Base-by-base conservation (phyloP, 2,113 vertebrate species). In the Noctilio leporinus region DNA sequence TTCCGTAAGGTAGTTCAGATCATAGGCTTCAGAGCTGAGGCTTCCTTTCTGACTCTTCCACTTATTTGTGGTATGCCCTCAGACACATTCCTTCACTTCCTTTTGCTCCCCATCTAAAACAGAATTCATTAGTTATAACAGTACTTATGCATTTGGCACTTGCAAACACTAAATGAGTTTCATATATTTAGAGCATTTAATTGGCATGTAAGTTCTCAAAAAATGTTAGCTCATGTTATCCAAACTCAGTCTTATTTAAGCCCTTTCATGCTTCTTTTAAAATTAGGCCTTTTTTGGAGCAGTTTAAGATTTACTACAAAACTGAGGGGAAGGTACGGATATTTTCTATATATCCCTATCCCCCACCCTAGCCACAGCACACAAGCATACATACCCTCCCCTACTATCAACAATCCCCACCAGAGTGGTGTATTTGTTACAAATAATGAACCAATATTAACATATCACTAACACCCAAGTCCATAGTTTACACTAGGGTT, bases 281-380 rank as follows among this genome's bases (percentile, higher is more conserved):
- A 59, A 45, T 8, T 17, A 89, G 30, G 55, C 8, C 30, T 73
- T 84, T 77, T 40, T 51, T 26, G 33, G 26, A 85, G 30, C 6
- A 86, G 28, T 82, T 82, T 89, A 81, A 93, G 16, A 89, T 51
- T 73, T n/a, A 93, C 24, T 84, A 72, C 11, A 95, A 93, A 92
- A 53, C 0, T 53, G n/a, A 89, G 15, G 16, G 67, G 33, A 57
- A 96, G 24, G 9, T 77, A 80, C 15, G 89, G 26, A 85, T 24
- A 73, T 77, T 57, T 85, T 55, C 33, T 8, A 33, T 64, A 26
- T 64, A 59, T 17, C 33, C 0, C 4, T 55, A 59, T 24, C 53
- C 53, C 24, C 26, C 4, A 38, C 35, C 20, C 5, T 7, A 15
- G 20, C 33, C 15, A 78, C 8, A 75, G 28, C 16, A 19, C 10